A percentile compares a stretch with the other conserved stretches of the same genome.
These are phyloP conservation scores for Panopea generosa DNA, from an alignment of 2,888 invertebrate genomes.

Conservation along the genomic window DNA sequence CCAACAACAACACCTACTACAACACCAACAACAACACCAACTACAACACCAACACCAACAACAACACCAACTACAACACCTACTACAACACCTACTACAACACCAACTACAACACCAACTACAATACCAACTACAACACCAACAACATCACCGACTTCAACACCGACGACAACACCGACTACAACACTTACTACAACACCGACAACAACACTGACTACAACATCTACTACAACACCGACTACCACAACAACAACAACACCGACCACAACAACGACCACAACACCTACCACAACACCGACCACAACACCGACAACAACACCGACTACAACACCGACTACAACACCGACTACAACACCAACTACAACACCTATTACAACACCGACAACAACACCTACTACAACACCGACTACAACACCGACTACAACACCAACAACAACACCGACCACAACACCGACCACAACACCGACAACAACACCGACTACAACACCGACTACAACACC, in stretches of 20 bases:
- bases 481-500: constrained; percentile 1
- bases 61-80: too few species aligned
- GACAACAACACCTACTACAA: not conserved
- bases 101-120: not conserved
- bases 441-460: too few species aligned
- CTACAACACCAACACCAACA: too few species aligned
- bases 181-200: too few species aligned
- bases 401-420: not conserved
- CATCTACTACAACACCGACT: too few species aligned
- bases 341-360: not conserved
- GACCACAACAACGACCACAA: too few species aligned
- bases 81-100: too few species aligned
- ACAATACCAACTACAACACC: too few species aligned
- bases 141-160: not conserved
- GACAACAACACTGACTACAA: not conserved
- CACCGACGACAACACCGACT: not conserved
- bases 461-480: too few species aligned
- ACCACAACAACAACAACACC: too few species aligned
- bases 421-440: not conserved
- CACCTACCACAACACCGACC: not conserved
- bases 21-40: too few species aligned
- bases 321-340: not conserved
- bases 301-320: constrained; percentile 1
- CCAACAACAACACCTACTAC: constrained; percentile 8
- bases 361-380: not conserved